These are phyloP conservation scores for Stichodactyla helianthus DNA, from an alignment of 64 coral and sea anemone genomes.

Conservation along the genomic window DNA sequence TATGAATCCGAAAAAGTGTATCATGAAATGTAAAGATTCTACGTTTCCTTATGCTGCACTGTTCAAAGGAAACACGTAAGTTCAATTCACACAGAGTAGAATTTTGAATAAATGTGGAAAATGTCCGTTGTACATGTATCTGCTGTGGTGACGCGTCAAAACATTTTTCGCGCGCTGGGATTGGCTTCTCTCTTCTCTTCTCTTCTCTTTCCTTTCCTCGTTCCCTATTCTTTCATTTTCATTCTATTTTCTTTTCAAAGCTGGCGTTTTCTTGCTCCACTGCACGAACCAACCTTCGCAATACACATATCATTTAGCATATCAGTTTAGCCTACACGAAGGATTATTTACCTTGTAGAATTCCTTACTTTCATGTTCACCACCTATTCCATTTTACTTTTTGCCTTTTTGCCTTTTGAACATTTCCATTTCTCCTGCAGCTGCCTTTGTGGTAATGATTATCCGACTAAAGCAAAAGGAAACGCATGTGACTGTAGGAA, in stretches of 20 bases:
- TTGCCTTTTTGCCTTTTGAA: neutral
- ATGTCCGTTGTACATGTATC: neutral
- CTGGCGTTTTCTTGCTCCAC: no score
- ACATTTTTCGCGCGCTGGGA: no score
- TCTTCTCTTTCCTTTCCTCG: no score
- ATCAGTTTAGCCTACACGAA: no score
- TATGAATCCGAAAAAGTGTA: constrained; percentile 20
- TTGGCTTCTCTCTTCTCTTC: no score
- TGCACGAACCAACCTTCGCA: no score
- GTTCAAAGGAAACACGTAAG: constrained; percentile 19
- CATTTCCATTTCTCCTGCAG: constrained; percentile 3
- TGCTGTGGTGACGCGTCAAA: no score
- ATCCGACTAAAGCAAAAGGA: neutral
- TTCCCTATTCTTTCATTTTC: no score
- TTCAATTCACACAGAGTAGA: no score
- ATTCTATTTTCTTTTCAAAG: no score
- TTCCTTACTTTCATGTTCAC: neutral
- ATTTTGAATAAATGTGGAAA: neutral
- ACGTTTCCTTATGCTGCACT: constrained; percentile 43
- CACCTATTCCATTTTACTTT: neutral
- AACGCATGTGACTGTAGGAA: constrained; percentile 46
- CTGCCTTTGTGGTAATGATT: constrained; percentile 44
- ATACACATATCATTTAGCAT: no score
- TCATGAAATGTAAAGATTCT: constrained; percentile 16
- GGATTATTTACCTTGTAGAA: no score